Evolutionary conservation across 2,797 vertebrate genomes (phyloP), one percentile per base, ranked within the genome.

Genomic region (Tamandua tetradactyla): DNA sequence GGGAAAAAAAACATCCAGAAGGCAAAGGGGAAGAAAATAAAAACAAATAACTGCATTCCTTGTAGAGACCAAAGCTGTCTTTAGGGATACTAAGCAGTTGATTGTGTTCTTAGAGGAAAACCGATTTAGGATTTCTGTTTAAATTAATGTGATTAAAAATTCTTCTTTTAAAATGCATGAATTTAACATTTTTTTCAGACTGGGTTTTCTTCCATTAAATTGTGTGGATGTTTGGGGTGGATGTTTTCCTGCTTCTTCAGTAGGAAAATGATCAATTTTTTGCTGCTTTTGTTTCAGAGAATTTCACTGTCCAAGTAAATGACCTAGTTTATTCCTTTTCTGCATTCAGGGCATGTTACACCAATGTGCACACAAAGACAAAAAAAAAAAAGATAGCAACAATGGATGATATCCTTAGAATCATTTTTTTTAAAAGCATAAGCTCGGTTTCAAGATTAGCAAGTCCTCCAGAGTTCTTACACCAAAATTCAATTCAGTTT

Each of bases 271-370:
- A 95, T 94, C 95, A 37, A 42, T 40, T n/a, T 96, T 94, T 94
- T n/a, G 57, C 80, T 96, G 91, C 96, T 91, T 85, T 82, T 95
- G 93, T 95, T 95, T 96, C 92, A 90, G 64, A 94, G 96, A 91
- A 97, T 89, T 75, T 95, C 32, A 79, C 93, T 94, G 87, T 76
- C 96, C 89, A 30, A 96, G 85, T 88, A 97, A 96, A 93, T 42
- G 95, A 95, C 97, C 96, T 82, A 90, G 75, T 96, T 97, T 80
- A 80, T 18, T 83, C 75, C 66, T 94, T 78, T 80, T 86, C 49
- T 94, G 91, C 86, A 40, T 74, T 89, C 94, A 40, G 87, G 1
- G 62, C 47, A 64, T 94, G 96, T 94, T 93, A 96, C 94, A 86
- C 55, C 84, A 82, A 79, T 0, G 32, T 83, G 94, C 94, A 94